These are phyloP conservation scores for Esperia sulphurella DNA, from an alignment of 2,888 invertebrate genomes.

Conservation along the genomic window DNA sequence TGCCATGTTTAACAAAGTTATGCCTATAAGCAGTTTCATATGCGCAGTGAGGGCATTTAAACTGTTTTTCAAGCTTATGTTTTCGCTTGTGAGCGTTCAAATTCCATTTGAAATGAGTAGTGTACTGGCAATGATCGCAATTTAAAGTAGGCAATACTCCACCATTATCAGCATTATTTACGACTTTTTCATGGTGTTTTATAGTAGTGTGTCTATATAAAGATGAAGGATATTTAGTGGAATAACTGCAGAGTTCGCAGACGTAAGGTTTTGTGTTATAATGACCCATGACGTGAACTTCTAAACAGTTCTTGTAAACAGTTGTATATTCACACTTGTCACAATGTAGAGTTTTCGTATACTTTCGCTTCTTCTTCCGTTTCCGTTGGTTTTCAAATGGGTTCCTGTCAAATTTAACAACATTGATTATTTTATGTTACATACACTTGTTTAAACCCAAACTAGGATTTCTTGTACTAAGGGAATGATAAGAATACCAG, in stretches of 20 bases:
- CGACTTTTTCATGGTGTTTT: constrained; percentile 31
- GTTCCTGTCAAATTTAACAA: constrained; percentile 11
- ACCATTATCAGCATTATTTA: constrained; percentile 3
- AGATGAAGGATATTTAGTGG: constrained; percentile 42
- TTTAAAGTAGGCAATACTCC: constrained; percentile 22
- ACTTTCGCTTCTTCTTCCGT: constrained; percentile 10
- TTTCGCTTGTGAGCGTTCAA: constrained; percentile 21
- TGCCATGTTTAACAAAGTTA: constrained; percentile 35
- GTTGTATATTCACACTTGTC: constrained; percentile 45
- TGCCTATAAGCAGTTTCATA: constrained; percentile 37
- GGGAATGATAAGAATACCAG: too few relatives aligned
- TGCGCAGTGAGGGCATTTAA: constrained; percentile 30
- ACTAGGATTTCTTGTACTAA: too few relatives aligned
- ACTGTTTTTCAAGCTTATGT: constrained; percentile 28
- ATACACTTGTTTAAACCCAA: too few relatives aligned
- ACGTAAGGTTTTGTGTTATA: constrained; percentile 29
- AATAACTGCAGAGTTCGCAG: constrained; percentile 40
- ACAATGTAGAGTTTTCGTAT: constrained; percentile 28
- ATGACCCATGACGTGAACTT: constrained; percentile 39
- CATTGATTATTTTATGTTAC: not conserved
- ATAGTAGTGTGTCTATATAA: constrained; percentile 40
- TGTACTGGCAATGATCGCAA: constrained; percentile 33
- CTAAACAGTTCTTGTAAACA: constrained; percentile 39
- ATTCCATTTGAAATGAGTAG: constrained; percentile 26
- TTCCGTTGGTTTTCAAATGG: constrained; percentile 6